Percentiles rank a stretch among this genome's conserved stretches.
phyloP scores from a whole-genome alignment of 2,113 vertebrate genomes.

The Cranoglanis bouderius region DNA sequence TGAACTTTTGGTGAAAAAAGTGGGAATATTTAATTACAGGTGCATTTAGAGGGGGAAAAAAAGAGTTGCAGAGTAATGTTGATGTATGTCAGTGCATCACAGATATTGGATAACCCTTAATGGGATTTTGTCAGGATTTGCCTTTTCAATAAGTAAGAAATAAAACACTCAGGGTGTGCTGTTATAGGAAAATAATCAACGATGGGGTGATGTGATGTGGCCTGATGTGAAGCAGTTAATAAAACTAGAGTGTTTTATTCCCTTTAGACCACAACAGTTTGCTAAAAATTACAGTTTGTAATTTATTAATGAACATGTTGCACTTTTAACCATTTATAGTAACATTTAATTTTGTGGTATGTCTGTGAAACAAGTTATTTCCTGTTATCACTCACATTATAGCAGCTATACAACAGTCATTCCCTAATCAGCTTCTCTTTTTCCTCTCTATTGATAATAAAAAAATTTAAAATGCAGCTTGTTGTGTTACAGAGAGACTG shows the following conservation, averaged over 20 bases:
- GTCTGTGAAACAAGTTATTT: no score
- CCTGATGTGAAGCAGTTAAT: neutral
- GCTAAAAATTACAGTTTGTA: neutral
- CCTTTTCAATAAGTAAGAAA: neutral
- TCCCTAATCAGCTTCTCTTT: neutral
- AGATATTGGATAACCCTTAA: neutral
- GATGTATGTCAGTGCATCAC: neutral
- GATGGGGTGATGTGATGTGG: neutral
- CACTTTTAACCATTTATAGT: neutral
- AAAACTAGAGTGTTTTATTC: neutral
- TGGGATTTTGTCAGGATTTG: neutral
- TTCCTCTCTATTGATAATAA: neutral
- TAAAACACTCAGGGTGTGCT: neutral
- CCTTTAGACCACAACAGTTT: neutral
- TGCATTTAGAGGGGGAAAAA: neutral
- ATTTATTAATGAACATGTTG: neutral
- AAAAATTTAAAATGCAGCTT: neutral
- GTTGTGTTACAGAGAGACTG: neutral
- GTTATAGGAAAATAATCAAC: neutral
- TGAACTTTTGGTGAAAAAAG: slow-evolving; percentile 19
- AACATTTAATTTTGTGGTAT: neutral
- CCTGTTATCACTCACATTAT: neutral
- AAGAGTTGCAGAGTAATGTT: neutral
- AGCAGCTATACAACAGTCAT: neutral
- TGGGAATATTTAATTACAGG: slow-evolving; percentile 3